Conservation (phyloP, 2,797 vertebrate species). For the Mus minutoides region DNA sequence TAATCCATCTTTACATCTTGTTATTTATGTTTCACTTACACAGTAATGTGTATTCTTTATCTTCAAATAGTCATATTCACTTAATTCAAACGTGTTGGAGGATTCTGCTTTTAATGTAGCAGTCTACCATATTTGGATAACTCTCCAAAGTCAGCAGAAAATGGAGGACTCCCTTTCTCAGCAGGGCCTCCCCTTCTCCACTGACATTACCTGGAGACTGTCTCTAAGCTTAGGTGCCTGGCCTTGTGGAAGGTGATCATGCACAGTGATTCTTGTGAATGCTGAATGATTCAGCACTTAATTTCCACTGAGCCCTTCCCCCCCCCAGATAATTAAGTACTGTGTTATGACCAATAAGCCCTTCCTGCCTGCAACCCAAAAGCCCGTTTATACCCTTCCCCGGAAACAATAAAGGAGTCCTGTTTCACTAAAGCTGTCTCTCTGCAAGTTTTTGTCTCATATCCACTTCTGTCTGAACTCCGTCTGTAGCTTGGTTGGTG, state of each 20-base stretch:
- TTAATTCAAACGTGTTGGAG: not conserved
- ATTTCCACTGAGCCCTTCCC: not conserved
- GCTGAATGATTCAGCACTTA: not conserved
- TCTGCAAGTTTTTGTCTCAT: not conserved
- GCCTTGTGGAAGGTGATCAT: not conserved
- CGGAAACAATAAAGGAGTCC: not conserved
- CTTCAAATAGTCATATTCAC: constrained; percentile 28
- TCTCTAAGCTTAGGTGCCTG: not conserved
- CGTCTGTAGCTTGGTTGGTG: too few species aligned
- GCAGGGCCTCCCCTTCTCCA: not conserved
- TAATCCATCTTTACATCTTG: not conserved
- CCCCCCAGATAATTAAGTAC: not conserved
- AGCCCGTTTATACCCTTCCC: not conserved
- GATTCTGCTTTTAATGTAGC: not conserved
- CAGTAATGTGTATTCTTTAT: not conserved
- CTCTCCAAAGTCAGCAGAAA: not conserved
- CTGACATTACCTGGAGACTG: not conserved
- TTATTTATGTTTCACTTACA: constrained; percentile 26
- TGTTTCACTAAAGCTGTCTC: not conserved
- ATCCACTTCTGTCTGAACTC: too few species aligned
- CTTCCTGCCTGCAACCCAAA: not conserved
- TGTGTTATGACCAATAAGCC: not conserved
- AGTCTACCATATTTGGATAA: not conserved
- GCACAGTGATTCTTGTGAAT: not conserved
- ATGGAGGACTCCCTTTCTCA: not conserved